These are phyloP conservation scores for Eueides isabella DNA, from an alignment of 1,140 invertebrate genomes.

Conservation along the genomic window DNA sequence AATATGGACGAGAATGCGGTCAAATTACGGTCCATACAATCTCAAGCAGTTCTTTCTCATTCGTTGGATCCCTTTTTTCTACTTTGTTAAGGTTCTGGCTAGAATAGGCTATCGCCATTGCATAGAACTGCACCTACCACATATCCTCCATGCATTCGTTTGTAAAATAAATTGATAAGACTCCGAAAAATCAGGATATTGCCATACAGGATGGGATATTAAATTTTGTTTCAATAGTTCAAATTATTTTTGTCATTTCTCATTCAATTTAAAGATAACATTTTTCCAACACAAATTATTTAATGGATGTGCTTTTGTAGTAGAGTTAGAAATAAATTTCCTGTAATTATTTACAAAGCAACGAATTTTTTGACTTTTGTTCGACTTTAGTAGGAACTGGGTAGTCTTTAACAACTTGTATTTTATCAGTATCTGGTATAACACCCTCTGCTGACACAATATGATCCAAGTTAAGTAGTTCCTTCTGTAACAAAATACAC, in stretches of 20 bases:
- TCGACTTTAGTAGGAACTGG: conserved; percentile 24
- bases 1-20: conserved; percentile 74
- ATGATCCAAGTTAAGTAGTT: conserved; percentile 21
- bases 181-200: conserved; percentile 29
- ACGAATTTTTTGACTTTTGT: conserved; percentile 14
- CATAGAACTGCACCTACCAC: conserved; percentile 59
- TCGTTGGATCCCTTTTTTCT: conserved; percentile 69
- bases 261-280: conserved; percentile 24
- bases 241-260: conserved; percentile 26
- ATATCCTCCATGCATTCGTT: conserved; percentile 55
- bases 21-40: conserved; percentile 48
- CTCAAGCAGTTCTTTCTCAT: conserved; percentile 79
- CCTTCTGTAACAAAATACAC: conserved; percentile 23
- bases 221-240: conserved; percentile 19
- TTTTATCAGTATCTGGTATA: conserved; percentile 24
- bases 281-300: conserved; percentile 26
- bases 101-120: conserved; percentile 63
- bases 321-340: conserved; percentile 28
- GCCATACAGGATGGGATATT: conserved; percentile 39
- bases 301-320: conserved; percentile 23
- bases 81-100: conserved; percentile 66
- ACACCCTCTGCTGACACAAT: conserved; percentile 24
- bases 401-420: conserved; percentile 13
- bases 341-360: conserved; percentile 25
- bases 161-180: conserved; percentile 54